Base-by-base conservation (phyloP, 1,140 invertebrate genomes). In the Lineus longissimus region DNA sequence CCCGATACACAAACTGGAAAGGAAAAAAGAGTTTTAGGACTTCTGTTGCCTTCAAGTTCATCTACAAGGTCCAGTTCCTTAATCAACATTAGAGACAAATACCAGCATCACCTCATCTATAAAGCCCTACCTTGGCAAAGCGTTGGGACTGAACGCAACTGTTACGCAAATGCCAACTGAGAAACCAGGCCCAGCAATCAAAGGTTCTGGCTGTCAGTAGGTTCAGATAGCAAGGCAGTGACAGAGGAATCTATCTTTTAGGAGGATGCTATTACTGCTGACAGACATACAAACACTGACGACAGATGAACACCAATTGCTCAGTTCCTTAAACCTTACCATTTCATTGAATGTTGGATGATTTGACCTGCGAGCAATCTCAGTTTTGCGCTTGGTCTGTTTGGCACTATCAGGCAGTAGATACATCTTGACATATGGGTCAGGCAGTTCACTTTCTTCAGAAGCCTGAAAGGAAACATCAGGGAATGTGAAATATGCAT, bases 311-410 rank as follows among this genome's bases (percentile, higher is more conserved):
- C 4, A 36, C 33, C 6, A 36, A 36, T 15, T 36, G 33, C 33
- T 36, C 6, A 4, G 15, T 4, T 36, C 33, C 15, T 36, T 36
- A n/a, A n/a, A n/a, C n/a, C n/a, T n/a, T n/a, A 95, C 91, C 90
- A 94, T 94, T 87, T 98, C 95, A 93, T 98, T 97, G 82, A 95
- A 98, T 27, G 93, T 95, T 7, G 95, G 95, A 84, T 97, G 92
- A 76, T 91, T 93, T 76, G 91, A 95, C 72, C 90, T 89, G 69
- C 90, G 90, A 1, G 96, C 87, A 23, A 96, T 91, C 83, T 94
- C 94, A 0, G 95, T 98, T 82, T 98, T 98, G 15, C 93, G 85
- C 83, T 98, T 98, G 29, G 95, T 97, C 63, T 86, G 88, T 83
- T 95, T 95, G 87, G 91, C 75, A 7, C 80, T 75, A 71, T 87